A percentile compares a stretch with the other conserved stretches of the same genome.
These are phyloP conservation scores for Laticauda laticaudata DNA, from an alignment of 2,113 vertebrate species.

Conservation along the genomic window DNA sequence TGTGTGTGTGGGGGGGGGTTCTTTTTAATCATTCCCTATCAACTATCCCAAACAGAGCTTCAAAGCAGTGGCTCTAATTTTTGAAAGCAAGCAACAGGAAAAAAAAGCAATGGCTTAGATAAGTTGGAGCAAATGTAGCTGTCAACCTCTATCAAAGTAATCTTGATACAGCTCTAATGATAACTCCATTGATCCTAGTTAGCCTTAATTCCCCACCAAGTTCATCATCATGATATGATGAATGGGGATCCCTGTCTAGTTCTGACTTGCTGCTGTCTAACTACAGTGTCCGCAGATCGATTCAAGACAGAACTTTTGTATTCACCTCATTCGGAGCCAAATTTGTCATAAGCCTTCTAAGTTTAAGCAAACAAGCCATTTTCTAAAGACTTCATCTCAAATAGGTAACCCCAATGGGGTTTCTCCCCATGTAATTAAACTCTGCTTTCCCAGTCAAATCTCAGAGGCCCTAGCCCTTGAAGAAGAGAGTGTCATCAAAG, in stretches of 20 bases:
- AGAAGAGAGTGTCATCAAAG: not conserved
- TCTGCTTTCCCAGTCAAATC: slow-evolving; percentile 12
- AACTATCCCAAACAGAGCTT: not conserved
- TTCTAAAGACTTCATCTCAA: not conserved
- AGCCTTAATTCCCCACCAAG: not conserved
- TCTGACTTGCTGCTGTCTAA: not conserved
- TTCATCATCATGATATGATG: not conserved
- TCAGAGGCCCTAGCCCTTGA: slow-evolving; percentile 20
- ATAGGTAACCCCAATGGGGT: not conserved
- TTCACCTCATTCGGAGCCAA: not conserved
- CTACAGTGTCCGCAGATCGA: not conserved
- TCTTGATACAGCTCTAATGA: not conserved
- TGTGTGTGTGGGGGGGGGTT: not conserved
- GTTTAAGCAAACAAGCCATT: not conserved
- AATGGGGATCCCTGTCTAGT: not conserved
- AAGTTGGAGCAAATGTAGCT: not conserved
- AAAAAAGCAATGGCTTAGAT: not conserved
- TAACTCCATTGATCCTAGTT: not conserved
- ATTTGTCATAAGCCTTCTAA: slow-evolving; percentile 23
- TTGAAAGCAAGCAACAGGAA: not conserved
- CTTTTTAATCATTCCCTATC: not conserved
- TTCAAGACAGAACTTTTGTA: not conserved
- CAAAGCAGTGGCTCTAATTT: not conserved
- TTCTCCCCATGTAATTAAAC: slow-evolving; percentile 52
- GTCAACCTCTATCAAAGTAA: not conserved